Evolutionary conservation across 1,140 invertebrate species (phyloP).

Genomic region (Lordiphosa collinella): DNA sequence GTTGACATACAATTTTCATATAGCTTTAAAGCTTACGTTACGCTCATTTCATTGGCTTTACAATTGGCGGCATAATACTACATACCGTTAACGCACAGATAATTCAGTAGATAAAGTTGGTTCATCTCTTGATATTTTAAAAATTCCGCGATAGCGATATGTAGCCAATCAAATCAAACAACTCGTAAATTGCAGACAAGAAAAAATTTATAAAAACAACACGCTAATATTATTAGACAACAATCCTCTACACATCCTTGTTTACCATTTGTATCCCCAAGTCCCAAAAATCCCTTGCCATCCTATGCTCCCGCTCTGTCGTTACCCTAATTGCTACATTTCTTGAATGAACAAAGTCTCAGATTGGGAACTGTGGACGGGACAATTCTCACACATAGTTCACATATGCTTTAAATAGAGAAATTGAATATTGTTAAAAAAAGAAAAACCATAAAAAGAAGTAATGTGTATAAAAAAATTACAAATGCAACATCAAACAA

Average conservation of each 20-base stretch:
- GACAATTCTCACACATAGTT: conserved; percentile 81
- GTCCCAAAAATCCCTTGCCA: conserved; percentile 46
- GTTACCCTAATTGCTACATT: conserved; percentile 63
- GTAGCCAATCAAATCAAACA: conserved; percentile 48
- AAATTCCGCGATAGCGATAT: conserved; percentile 77
- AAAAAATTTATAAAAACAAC: conserved; percentile 27
- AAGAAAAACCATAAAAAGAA: conserved; percentile 39
- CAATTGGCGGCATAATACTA: conserved; percentile 5
- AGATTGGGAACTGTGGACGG: conserved; percentile 82
- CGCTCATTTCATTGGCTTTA: conserved; percentile 57
- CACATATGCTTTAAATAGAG: conserved; percentile 70
- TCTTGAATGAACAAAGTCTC: conserved; percentile 77
- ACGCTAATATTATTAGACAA: conserved; percentile 54
- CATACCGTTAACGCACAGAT: conserved; percentile 61
- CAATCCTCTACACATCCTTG: conserved; percentile 64
- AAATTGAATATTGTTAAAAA: conserved; percentile 24
- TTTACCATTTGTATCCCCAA: conserved; percentile 41
- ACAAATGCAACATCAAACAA: conserved; percentile 28
- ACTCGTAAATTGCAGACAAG: conserved; percentile 38
- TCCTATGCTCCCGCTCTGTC: conserved; percentile 49
- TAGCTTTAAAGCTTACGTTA: conserved; percentile 53
- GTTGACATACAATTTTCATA: conserved; percentile 34
- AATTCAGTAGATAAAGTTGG: conserved; percentile 47
- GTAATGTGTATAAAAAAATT: conserved; percentile 61
- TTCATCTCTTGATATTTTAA: conserved; percentile 33